phyloP scores from a whole-genome alignment of 2,888 invertebrate genomes.

The Leptura quadrifasciata region DNA sequence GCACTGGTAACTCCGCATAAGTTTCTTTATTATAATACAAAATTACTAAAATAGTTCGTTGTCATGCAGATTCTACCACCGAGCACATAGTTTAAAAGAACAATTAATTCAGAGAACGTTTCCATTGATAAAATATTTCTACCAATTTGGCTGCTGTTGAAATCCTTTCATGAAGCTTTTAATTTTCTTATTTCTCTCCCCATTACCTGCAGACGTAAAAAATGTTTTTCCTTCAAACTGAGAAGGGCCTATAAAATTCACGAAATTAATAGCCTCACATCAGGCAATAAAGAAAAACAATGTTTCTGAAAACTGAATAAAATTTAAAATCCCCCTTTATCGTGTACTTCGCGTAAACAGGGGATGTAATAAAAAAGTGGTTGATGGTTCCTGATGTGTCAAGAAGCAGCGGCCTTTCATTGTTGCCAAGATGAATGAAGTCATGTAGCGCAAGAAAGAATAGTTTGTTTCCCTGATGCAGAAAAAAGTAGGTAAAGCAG shows the following conservation, averaged over 20 bases:
- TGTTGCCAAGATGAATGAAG: conserved; percentile 37
- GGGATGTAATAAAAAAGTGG: conserved; percentile 22
- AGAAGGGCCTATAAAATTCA: background rate
- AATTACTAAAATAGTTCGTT: too few species aligned
- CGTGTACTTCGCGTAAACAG: conserved; percentile 25
- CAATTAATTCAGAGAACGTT: background rate
- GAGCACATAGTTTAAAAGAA: background rate
- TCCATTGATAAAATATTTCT: background rate
- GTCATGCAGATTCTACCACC: too few species aligned
- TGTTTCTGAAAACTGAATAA: background rate
- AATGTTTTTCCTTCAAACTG: background rate
- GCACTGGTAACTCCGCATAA: too few species aligned
- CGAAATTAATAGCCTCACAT: background rate
- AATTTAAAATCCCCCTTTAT: conserved; percentile 21
- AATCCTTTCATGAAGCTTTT: background rate
- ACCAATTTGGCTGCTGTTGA: background rate
- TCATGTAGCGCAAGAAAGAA: conserved; percentile 36
- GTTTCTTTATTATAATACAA: too few species aligned
- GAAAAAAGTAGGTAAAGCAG: conserved; percentile 30
- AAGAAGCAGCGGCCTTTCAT: conserved; percentile 14
- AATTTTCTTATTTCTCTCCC: background rate
- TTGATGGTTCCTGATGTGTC: conserved; percentile 36
- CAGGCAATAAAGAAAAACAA: background rate
- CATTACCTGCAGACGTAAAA: background rate
- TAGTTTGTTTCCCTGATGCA: conserved; percentile 23